phyloP scores from a whole-genome alignment of 37 sponge, comb jelly and placozoan species.

The Chondrilla cf. caribensis region DNA sequence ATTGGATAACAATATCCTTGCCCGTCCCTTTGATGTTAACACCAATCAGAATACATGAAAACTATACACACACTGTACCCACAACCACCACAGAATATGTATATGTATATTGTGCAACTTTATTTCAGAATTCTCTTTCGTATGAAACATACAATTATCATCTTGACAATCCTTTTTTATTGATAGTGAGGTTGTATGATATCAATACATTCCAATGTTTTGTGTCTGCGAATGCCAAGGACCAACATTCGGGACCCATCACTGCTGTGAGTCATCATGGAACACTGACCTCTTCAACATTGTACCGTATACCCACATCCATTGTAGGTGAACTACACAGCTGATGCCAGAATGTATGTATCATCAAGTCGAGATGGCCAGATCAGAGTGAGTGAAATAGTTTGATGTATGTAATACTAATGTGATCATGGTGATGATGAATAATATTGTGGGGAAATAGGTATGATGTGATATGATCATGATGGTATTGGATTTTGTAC shows the following conservation, averaged over 20 bases:
- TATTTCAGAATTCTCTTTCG: no score
- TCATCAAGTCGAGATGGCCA: constrained; percentile 86
- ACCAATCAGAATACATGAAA: no score
- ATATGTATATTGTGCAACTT: no score
- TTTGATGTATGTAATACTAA: no score
- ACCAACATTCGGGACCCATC: constrained; percentile 83
- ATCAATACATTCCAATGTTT: constrained; percentile 84
- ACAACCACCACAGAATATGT: no score
- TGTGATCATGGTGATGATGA: no score
- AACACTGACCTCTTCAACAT: no score
- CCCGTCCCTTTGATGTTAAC: no score
- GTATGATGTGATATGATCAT: not conserved
- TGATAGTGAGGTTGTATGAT: constrained; percentile 84
- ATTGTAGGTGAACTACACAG: constrained; percentile 66
- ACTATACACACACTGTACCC: no score
- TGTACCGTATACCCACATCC: not conserved
- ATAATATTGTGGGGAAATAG: no score
- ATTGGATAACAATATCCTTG: no score
- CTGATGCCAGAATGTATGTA: constrained; percentile 83
- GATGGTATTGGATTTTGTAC: not conserved
- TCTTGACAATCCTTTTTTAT: not conserved
- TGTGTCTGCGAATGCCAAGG: constrained; percentile 85
- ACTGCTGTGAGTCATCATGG: constrained; percentile 52
- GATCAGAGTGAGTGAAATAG: constrained; percentile 74
- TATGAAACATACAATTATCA: no score